Conservation (phyloP, 2,797 vertebrate species). For the Lerista edwardsae region DNA sequence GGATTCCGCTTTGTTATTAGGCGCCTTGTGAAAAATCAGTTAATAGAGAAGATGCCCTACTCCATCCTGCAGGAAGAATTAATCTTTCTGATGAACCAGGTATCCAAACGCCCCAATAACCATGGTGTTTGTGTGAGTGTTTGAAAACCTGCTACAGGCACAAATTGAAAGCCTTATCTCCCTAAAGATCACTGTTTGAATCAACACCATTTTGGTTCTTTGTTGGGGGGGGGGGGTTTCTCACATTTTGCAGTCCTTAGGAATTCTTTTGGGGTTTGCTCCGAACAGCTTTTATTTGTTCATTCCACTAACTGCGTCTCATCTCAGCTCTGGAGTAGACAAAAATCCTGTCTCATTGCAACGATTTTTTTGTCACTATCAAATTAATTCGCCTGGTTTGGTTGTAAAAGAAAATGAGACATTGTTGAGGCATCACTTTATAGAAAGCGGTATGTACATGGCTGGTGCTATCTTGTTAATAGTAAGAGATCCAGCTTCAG, state of each 20-base stretch:
- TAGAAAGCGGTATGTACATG: too few relatives aligned
- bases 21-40: background rate
- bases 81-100: background rate
- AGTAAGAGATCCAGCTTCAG: too few relatives aligned
- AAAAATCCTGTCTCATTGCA: background rate
- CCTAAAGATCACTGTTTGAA: background rate
- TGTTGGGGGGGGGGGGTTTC: background rate
- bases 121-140: background rate
- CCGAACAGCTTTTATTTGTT: constrained; percentile 30
- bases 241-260: background rate
- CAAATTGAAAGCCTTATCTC: background rate
- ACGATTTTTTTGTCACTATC: background rate
- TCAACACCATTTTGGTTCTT: background rate
- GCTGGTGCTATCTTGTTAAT: too few relatives aligned
- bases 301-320: background rate
- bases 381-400: background rate
- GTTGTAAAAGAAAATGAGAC: background rate
- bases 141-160: background rate
- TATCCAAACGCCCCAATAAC: background rate
- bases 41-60: background rate
- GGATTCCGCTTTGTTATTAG: background rate
- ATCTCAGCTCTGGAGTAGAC: constrained; percentile 28
- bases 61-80: background rate
- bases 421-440: too few relatives aligned
- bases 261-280: constrained; percentile 6